phyloP scores from a whole-genome alignment of 2,888 invertebrate genomes.

The Melolontha melolontha region DNA sequence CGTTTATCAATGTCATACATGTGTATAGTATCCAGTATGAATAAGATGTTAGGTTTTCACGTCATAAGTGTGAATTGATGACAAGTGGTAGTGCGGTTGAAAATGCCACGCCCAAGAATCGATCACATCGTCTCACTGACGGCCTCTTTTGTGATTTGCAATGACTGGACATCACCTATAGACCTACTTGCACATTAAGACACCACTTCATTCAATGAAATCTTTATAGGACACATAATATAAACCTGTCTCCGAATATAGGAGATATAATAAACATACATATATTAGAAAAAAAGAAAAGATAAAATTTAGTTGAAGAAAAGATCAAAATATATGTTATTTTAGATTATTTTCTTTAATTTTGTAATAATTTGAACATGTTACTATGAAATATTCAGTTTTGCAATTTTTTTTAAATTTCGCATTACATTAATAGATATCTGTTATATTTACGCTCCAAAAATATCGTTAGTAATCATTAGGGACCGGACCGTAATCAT shows the following conservation, averaged over 20 bases:
- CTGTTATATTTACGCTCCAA: too few species aligned
- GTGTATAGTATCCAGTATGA: constrained; percentile 38
- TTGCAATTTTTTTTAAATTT: too few species aligned
- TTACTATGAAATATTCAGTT: too few species aligned
- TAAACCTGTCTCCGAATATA: neutral
- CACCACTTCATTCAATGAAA: constrained; percentile 1
- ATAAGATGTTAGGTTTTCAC: constrained; percentile 45
- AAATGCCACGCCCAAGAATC: constrained; percentile 54
- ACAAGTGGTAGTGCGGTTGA: constrained; percentile 50
- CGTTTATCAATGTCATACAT: constrained; percentile 41
- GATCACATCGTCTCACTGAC: constrained; percentile 51
- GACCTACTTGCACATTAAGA: constrained; percentile 4
- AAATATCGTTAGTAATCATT: too few species aligned
- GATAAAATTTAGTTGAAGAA: too few species aligned
- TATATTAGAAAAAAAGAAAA: too few species aligned
- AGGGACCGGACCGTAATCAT: too few species aligned
- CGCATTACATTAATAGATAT: too few species aligned
- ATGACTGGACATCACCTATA: constrained; percentile 47
- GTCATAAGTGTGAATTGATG: constrained; percentile 52
- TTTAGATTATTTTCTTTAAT: too few species aligned
- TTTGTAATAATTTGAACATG: too few species aligned
- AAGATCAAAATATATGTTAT: too few species aligned
- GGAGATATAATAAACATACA: too few species aligned
- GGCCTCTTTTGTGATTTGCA: constrained; percentile 52
- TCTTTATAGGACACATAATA: neutral